These are phyloP conservation scores for Adelosebastes latens DNA, from an alignment of 2,797 vertebrate species.

Conservation along the genomic window DNA sequence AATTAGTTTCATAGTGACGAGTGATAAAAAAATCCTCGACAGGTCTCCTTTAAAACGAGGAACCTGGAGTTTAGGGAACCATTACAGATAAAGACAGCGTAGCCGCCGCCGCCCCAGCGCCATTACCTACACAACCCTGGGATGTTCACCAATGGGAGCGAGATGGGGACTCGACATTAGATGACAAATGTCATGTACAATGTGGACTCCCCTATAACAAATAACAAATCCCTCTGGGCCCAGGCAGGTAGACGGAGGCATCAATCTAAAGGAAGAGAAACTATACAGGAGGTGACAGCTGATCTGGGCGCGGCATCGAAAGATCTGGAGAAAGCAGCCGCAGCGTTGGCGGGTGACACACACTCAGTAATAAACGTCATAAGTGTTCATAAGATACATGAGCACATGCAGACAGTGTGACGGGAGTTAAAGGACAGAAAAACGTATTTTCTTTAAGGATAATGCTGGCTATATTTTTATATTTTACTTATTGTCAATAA, in stretches of 20 bases:
- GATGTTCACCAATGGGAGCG: conserved; percentile 27
- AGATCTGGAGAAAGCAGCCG: conserved; percentile 2
- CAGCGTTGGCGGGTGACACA: not conserved
- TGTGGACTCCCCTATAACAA: conserved; percentile 32
- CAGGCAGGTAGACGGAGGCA: conserved; percentile 26
- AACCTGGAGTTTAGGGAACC: conserved; percentile 50
- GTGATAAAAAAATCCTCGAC: conserved; percentile 37
- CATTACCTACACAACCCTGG: conserved; percentile 30
- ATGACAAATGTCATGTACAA: conserved; percentile 56
- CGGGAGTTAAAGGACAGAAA: not conserved
- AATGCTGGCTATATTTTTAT: not conserved
- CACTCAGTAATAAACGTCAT: not conserved
- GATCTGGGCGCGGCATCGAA: not conserved
- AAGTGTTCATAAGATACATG: not conserved
- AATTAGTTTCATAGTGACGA: conserved; percentile 51
- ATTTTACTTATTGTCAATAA: not conserved
- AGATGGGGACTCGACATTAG: conserved; percentile 37
- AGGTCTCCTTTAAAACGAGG: conserved; percentile 41
- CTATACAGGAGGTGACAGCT: conserved; percentile 38
- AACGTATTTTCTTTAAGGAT: not conserved
- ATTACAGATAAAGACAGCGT: conserved; percentile 38
- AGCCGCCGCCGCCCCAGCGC: conserved; percentile 22
- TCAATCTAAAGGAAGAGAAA: conserved; percentile 2
- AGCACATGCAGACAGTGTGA: not conserved
- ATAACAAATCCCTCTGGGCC: conserved; percentile 45